Base-by-base conservation (phyloP, 2,888 invertebrate genomes). In the Drosophila paramelanica region DNA sequence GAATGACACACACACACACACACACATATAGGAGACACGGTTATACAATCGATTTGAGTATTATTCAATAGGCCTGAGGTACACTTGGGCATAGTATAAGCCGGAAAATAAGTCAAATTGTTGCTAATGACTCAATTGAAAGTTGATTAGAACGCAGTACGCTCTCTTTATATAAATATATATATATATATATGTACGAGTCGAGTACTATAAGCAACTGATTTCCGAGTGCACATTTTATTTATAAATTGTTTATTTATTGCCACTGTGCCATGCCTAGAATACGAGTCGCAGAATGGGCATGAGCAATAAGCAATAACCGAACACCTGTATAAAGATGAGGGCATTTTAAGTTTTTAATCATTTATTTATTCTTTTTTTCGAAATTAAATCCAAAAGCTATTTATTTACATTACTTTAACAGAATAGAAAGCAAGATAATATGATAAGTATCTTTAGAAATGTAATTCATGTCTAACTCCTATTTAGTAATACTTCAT, bases 131-230 rank as follows among this genome's bases (percentile, higher is more conserved):
- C 52, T 73, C 82, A 67, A 79, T 61, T 56, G 59, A 67, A 67
- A 72, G 51, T 67, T 74, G 53, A 72, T 68, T 74, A 74, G 62
- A 83, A 74, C 61, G 53, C 65, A 69, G 58, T 31, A 47, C n/a
- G 41, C 27, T 36, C 58, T 25, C 45, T 46, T 27, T 47, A 46
- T 8, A 20, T 45, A 52, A 39, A 13, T 25, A n/a, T 13, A 39
- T 25, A 41, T 23, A 4, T 23, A 13, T 17, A 17, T 17, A 17
- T 17, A 17, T 17, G 1, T 17, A 17, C 17, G 36, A 36, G 3
- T 13, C 8, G 39, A 43, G 43, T 13, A 23, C 14, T 47, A 41
- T n/a, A 27, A 8, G 36, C 14, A 20, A 33, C 8, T 52, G 31
- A 52, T 62, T 52, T 62, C 1, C 20, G 45, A 38, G 20, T 1